phyloP scores from a whole-genome alignment of 1,140 invertebrate genomes.

The Acyrthosiphon pisum region DNA sequence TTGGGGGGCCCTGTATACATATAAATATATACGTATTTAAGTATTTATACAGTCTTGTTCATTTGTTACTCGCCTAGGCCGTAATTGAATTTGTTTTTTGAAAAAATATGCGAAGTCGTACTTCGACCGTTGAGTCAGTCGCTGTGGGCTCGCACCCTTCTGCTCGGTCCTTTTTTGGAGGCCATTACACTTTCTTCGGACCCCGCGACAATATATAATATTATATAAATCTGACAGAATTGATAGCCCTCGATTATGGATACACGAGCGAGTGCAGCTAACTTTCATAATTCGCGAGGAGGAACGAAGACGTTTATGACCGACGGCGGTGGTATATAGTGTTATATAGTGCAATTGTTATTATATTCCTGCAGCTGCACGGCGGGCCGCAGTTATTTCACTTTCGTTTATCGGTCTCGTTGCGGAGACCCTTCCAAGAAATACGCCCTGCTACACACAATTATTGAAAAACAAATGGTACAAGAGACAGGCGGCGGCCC shows the following conservation, averaged over 20 bases:
- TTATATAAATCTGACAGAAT: neutral
- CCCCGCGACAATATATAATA: too few species aligned
- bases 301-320: neutral
- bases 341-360: neutral
- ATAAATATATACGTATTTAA: too few species aligned
- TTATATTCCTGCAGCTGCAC: neutral
- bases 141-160: too few species aligned
- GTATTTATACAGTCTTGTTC: too few species aligned
- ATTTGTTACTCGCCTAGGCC: too few species aligned
- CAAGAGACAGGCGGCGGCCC: neutral
- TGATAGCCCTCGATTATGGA: neutral
- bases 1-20: too few species aligned
- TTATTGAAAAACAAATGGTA: conserved; percentile 42
- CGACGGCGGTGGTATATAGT: neutral
- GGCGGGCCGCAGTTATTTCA: neutral
- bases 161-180: neutral
- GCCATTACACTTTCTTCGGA: neutral
- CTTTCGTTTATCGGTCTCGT: conserved; percentile 3
- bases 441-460: neutral
- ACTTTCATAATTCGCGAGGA: neutral
- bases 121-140: too few species aligned
- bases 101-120: too few species aligned
- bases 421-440: conserved; percentile 21
- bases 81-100: too few species aligned
- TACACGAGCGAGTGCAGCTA: too few species aligned